A percentile compares a stretch with the other conserved stretches of the same genome.
These are phyloP conservation scores for Virgularia gustaviana DNA, from an alignment of 92 coral and sea anemone species.

Conservation along the genomic window DNA sequence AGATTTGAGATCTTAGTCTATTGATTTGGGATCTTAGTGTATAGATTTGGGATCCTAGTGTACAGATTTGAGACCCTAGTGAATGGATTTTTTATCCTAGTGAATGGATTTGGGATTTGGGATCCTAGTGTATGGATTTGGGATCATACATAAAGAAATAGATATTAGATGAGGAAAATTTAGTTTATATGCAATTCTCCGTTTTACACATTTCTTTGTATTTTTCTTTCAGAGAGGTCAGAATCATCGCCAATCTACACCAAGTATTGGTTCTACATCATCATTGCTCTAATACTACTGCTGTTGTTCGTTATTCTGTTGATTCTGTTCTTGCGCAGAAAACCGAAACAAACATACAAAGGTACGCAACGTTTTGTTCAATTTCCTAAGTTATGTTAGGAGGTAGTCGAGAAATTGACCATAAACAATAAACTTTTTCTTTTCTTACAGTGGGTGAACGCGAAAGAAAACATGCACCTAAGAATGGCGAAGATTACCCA, in stretches of 20 bases:
- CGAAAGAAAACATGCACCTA: slow-evolving; percentile 14
- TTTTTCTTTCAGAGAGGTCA: neutral
- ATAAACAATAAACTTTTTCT: neutral
- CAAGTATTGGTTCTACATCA: slow-evolving; percentile 18
- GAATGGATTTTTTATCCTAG: too few species aligned
- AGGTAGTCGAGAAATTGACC: neutral
- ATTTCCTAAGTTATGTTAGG: neutral
- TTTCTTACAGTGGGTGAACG: slow-evolving; percentile 25
- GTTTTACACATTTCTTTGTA: too few species aligned
- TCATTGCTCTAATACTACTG: neutral
- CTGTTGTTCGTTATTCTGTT: slow-evolving; percentile 10
- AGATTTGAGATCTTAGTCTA: too few species aligned
- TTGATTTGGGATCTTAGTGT: too few species aligned
- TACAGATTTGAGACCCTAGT: too few species aligned
- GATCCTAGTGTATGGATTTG: too few species aligned
- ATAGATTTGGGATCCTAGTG: too few species aligned
- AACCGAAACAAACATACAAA: slow-evolving; percentile 24
- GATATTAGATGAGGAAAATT: too few species aligned
- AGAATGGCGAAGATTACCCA: slow-evolving; percentile 22
- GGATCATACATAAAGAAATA: too few species aligned
- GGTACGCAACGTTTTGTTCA: neutral
- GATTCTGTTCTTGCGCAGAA: slow-evolving; percentile 1
- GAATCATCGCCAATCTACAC: slow-evolving; percentile 16
- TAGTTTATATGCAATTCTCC: too few species aligned
- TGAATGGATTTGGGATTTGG: too few species aligned